Conservation (phyloP, 64 coral and sea anemone genomes). For the Porites australiensis region DNA sequence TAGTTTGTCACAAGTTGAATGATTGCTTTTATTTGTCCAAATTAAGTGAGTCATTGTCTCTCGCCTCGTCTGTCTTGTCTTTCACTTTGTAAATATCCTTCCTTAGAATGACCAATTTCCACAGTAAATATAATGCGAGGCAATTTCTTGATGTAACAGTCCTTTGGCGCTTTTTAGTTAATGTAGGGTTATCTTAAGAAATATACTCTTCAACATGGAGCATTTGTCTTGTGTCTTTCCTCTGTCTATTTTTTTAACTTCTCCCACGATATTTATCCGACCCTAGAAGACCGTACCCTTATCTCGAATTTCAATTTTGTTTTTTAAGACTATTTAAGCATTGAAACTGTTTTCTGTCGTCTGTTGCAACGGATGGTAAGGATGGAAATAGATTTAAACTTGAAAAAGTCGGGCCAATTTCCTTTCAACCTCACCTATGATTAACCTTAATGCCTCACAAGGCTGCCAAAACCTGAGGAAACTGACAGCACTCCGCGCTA, state of each 20-base stretch:
- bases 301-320: too few species aligned
- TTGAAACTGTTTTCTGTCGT: too few species aligned
- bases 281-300: too few species aligned
- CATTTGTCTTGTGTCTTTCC: background rate
- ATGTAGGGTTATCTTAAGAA: slow-evolving; percentile 32
- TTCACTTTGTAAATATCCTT: slow-evolving; percentile 26
- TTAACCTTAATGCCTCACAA: too few species aligned
- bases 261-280: too few species aligned
- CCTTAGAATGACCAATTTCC: background rate
- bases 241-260: background rate
- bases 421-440: too few species aligned
- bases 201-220: slow-evolving; percentile 35
- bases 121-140: background rate
- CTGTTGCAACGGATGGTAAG: too few species aligned
- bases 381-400: too few species aligned
- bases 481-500: too few species aligned
- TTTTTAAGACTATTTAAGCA: too few species aligned
- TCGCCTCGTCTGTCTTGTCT: background rate
- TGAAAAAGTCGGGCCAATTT: too few species aligned
- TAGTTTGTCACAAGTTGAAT: background rate
- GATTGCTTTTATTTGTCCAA: background rate
- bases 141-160: slow-evolving; percentile 31
- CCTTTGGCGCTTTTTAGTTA: slow-evolving; percentile 36
- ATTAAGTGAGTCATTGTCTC: background rate
- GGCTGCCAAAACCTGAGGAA: too few species aligned